A percentile compares a stretch with the other conserved stretches of the same genome.
These are phyloP conservation scores for Cephonodes hylas DNA, from an alignment of 2,888 invertebrate species.

Conservation along the genomic window DNA sequence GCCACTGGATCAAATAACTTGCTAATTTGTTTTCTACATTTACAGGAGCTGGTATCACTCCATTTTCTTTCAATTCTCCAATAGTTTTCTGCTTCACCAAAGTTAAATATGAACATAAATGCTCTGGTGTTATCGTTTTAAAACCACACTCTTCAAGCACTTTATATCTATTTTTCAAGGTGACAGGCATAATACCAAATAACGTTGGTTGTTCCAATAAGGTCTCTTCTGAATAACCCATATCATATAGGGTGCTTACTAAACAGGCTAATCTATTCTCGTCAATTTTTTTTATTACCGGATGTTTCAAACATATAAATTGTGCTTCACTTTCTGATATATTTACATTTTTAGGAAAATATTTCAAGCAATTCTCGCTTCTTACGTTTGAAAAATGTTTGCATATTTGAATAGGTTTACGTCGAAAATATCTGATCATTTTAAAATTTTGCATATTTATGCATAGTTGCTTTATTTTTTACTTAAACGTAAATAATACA, in stretches of 20 bases:
- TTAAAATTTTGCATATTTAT: constrained; percentile 8
- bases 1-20: constrained; percentile 71
- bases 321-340: constrained; percentile 54
- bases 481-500: not conserved
- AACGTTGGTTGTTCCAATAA: constrained; percentile 55
- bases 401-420: not conserved
- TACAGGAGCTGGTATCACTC: constrained; percentile 41
- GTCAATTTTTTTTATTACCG: constrained; percentile 52
- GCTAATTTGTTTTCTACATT: constrained; percentile 71
- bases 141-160: constrained; percentile 72
- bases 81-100: constrained; percentile 59
- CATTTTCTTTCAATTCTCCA: constrained; percentile 49
- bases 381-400: constrained; percentile 11
- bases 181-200: constrained; percentile 61
- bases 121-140: constrained; percentile 37
- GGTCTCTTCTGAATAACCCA: constrained; percentile 50
- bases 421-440: not conserved
- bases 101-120: constrained; percentile 52
- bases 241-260: constrained; percentile 45
- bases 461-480: not conserved
- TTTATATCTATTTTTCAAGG: constrained; percentile 57
- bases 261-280: constrained; percentile 42
- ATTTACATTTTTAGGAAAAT: constrained; percentile 52
- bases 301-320: constrained; percentile 58
- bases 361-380: constrained; percentile 25